Evolutionary conservation across 2,797 vertebrate species (phyloP).

Genomic region (Hapalemur alaotrensis): DNA sequence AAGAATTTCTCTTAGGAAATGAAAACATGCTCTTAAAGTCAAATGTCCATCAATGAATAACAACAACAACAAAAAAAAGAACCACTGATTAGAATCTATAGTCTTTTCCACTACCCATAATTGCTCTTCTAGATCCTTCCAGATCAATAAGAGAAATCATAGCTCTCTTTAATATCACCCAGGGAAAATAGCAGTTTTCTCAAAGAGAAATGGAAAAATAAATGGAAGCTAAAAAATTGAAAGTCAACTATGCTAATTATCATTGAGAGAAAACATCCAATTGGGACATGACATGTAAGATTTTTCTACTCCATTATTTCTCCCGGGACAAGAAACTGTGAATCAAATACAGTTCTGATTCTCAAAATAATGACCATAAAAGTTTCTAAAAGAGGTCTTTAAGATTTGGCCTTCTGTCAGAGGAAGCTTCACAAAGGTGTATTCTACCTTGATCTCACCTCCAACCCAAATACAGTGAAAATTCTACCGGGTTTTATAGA

Average conservation of each 20-base stretch:
- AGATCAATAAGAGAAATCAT: not conserved
- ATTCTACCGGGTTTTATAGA: not conserved
- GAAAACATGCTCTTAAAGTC: constrained; percentile 53
- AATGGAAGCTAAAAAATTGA: not conserved
- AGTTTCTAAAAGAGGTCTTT: not conserved
- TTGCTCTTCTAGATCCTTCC: not conserved
- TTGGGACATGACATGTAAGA: not conserved
- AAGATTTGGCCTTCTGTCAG: not conserved
- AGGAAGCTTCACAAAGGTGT: not conserved
- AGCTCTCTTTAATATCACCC: not conserved
- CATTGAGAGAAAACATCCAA: constrained; percentile 15
- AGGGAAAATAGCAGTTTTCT: not conserved
- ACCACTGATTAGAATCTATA: constrained; percentile 7
- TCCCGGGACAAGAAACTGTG: not conserved
- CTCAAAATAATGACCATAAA: constrained; percentile 39
- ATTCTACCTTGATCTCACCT: not conserved
- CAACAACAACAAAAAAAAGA: not conserved
- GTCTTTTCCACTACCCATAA: not conserved
- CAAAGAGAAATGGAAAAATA: not conserved
- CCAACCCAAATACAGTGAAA: not conserved
- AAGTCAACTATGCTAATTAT: not conserved
- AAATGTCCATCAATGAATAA: not conserved
- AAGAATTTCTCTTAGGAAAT: constrained; percentile 67
- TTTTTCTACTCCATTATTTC: not conserved
- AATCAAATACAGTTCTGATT: not conserved